phyloP scores from a whole-genome alignment of 2,113 vertebrate species.

The Oreotrochilus melanogaster region DNA sequence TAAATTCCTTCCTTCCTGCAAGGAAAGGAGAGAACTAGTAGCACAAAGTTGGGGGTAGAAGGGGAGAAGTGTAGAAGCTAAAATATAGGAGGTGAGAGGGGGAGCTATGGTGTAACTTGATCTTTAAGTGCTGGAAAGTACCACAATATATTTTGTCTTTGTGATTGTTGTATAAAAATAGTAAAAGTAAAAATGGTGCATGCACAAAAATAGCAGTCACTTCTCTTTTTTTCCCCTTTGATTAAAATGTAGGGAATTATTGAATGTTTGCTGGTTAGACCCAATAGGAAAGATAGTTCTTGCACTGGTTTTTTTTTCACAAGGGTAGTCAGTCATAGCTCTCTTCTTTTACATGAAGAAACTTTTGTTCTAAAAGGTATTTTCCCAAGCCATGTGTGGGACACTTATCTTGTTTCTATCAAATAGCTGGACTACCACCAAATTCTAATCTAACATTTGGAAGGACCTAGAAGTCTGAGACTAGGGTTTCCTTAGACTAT shows the following conservation, averaged over 20 bases:
- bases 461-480: not conserved
- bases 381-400: not conserved
- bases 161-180: not conserved
- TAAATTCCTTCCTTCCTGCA: not conserved
- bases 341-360: not conserved
- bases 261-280: not conserved
- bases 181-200: not conserved
- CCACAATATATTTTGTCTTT: not conserved
- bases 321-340: not conserved
- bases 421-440: not conserved
- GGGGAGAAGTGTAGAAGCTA: not conserved
- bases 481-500: not conserved
- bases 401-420: not conserved
- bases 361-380: not conserved
- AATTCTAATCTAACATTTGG: not conserved
- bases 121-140: not conserved
- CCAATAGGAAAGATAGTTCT: not conserved
- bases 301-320: not conserved
- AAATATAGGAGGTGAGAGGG: not conserved
- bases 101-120: not conserved
- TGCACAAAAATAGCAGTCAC: not conserved
- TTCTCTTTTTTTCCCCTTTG: not conserved
- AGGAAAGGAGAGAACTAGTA: not conserved
- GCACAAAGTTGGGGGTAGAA: not conserved
- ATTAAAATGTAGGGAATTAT: not conserved